Conservation (phyloP, 2,888 invertebrate species). For the Xylota sylvarum region DNA sequence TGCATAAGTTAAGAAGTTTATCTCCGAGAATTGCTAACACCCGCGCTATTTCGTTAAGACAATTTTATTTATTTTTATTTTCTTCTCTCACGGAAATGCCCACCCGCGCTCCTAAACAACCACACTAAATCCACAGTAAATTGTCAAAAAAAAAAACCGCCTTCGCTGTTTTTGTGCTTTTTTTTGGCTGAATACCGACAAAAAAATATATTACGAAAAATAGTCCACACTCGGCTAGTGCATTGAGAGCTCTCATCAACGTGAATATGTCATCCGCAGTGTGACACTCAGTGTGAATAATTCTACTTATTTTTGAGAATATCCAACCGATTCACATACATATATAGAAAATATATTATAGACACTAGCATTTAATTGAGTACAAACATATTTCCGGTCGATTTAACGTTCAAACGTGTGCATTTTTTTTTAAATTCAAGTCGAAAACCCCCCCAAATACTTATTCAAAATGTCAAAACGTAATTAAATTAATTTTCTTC, state of each 20-base stretch:
- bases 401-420: conserved; percentile 50
- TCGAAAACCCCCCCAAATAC: conserved; percentile 16
- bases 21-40: conserved; percentile 4
- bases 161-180: conserved; percentile 28
- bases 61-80: conserved; percentile 64
- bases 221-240: conserved; percentile 59
- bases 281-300: conserved; percentile 60
- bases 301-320: conserved; percentile 49
- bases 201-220: conserved; percentile 46
- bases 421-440: conserved; percentile 56
- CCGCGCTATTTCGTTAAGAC: conserved; percentile 37
- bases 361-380: conserved; percentile 63
- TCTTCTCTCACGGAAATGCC: conserved; percentile 33
- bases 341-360: conserved; percentile 10
- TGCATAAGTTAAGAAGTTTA: conserved; percentile 51
- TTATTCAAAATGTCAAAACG: conserved; percentile 59
- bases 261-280: conserved; percentile 68
- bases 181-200: conserved; percentile 22
- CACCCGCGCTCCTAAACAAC: conserved; percentile 4
- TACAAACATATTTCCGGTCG: conserved; percentile 69
- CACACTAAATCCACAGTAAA: conserved; percentile 43
- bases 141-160: conserved; percentile 44
- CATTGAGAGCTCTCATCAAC: conserved; percentile 70
- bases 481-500: conserved; percentile 42
- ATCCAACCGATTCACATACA: conserved; percentile 22